Percentiles rank a stretch among this genome's conserved stretches.
These are phyloP conservation scores for Brachionus plicatilis DNA, from an alignment of 1,140 invertebrate genomes.

Conservation along the genomic window DNA sequence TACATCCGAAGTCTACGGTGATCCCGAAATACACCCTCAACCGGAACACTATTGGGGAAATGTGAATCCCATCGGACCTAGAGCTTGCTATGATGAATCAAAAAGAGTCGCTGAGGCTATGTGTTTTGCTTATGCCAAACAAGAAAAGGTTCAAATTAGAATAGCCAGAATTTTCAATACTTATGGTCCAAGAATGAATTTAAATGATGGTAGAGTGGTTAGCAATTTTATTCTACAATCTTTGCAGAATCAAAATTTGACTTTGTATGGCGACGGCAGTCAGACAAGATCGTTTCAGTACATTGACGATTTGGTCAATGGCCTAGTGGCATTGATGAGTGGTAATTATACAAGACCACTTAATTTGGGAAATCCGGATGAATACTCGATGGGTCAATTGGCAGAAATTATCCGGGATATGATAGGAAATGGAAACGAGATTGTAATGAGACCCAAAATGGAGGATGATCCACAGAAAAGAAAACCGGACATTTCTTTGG, in stretches of 20 bases:
- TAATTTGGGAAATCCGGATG: constrained; percentile 95
- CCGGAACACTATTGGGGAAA: constrained; percentile 83
- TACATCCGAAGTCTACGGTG: constrained; percentile 96
- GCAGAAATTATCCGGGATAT: constrained; percentile 78
- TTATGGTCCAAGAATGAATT: constrained; percentile 98
- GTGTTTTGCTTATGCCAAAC: constrained; percentile 78
- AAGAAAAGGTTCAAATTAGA: constrained; percentile 80
- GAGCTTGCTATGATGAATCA: constrained; percentile 98
- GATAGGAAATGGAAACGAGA: constrained; percentile 49
- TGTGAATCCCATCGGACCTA: constrained; percentile 90
- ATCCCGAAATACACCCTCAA: constrained; percentile 92
- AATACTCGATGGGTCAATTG: constrained; percentile 93
- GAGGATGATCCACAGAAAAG: constrained; percentile 92
- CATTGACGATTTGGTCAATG: constrained; percentile 91
- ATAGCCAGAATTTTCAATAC: constrained; percentile 99
- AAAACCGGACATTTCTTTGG: constrained; percentile 82
- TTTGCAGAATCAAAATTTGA: constrained; percentile 85
- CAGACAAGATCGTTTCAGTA: constrained; percentile 98
- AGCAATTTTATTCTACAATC: constrained; percentile 98
- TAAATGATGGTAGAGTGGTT: constrained; percentile 95
- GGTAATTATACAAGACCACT: constrained; percentile 87
- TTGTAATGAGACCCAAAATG: constrained; percentile 61
- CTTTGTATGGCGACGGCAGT: constrained; percentile 88
- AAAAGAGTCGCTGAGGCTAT: constrained; percentile 94
- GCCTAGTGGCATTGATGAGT: constrained; percentile 83